phyloP scores from a whole-genome alignment of 1,140 invertebrate genomes.

The Aphelenchoides fujianensis region DNA sequence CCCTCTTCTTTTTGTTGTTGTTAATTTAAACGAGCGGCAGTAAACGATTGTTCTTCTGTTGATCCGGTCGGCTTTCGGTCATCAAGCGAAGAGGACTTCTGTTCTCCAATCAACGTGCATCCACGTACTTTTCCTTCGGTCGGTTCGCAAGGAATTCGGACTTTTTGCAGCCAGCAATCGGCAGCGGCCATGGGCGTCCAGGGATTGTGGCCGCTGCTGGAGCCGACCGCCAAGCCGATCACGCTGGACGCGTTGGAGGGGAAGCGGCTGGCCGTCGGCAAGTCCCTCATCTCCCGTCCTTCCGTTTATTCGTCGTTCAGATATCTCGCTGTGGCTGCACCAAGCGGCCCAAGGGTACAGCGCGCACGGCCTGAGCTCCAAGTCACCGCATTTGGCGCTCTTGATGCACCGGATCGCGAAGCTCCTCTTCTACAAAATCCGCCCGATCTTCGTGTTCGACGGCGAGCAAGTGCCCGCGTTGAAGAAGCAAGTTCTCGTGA shows the following conservation, averaged over 20 bases:
- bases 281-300: slow-evolving; percentile 49
- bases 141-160: too few species aligned
- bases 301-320: slow-evolving; percentile 65
- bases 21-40: neutral
- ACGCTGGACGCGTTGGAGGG: slow-evolving; percentile 86
- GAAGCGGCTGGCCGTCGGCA: slow-evolving; percentile 90
- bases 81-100: too few species aligned
- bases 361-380: slow-evolving; percentile 74
- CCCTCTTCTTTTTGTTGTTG: neutral
- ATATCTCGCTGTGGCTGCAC: slow-evolving; percentile 97
- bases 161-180: neutral
- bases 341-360: slow-evolving; percentile 92
- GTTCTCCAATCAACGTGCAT: too few species aligned
- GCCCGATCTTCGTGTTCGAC: slow-evolving; percentile 99
- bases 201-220: slow-evolving; percentile 89
- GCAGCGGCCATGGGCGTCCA: slow-evolving; percentile 84
- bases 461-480: slow-evolving; percentile 79
- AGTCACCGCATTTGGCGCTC: slow-evolving; percentile 81
- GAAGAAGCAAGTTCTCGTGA: slow-evolving; percentile 87
- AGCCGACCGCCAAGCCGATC: slow-evolving; percentile 84
- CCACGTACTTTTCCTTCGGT: too few species aligned
- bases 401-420: slow-evolving; percentile 91
- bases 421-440: slow-evolving; percentile 87
- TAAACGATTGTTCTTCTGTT: neutral
- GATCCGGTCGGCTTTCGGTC: neutral